Evolutionary conservation across 1,140 invertebrate species (phyloP).

Genomic region (Lasioglossum baleicum): DNA sequence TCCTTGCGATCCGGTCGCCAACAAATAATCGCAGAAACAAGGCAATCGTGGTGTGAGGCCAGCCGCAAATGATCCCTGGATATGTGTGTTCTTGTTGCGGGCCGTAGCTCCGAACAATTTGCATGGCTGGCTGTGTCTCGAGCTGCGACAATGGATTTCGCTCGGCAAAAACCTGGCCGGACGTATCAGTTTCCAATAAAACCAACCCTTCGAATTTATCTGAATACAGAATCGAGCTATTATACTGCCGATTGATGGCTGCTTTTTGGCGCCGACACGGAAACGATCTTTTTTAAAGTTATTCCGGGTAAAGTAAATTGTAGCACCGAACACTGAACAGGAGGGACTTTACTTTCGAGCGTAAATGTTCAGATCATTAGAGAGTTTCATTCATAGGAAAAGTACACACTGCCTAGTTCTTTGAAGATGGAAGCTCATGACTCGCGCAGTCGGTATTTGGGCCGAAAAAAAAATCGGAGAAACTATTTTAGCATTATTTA

Average conservation of each 20-base stretch:
- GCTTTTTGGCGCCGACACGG: no score
- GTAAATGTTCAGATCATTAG: no score
- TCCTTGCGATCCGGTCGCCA: constrained; percentile 9
- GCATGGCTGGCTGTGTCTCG: constrained; percentile 8
- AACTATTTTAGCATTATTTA: no score
- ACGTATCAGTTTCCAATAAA: constrained; percentile 45
- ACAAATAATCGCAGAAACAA: constrained; percentile 37
- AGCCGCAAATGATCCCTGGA: constrained; percentile 36
- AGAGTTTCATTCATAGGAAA: no score
- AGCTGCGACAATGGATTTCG: constrained; percentile 28
- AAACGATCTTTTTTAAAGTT: no score
- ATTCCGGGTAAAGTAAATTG: no score
- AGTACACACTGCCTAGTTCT: no score
- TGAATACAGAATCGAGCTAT: constrained; percentile 5
- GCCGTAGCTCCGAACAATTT: constrained; percentile 32
- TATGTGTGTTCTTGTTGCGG: constrained; percentile 28
- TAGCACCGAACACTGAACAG: no score
- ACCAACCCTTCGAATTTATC: constrained; percentile 22
- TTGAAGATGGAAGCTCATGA: no score
- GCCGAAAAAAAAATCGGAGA: no score
- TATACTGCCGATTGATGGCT: background rate
- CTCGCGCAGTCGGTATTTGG: no score
- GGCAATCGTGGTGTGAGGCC: constrained; percentile 12
- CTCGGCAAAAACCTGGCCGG: constrained; percentile 1
- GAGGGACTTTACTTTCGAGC: no score